Base-by-base conservation (phyloP, 2,113 vertebrate species). In the Corvus hawaiiensis region DNA sequence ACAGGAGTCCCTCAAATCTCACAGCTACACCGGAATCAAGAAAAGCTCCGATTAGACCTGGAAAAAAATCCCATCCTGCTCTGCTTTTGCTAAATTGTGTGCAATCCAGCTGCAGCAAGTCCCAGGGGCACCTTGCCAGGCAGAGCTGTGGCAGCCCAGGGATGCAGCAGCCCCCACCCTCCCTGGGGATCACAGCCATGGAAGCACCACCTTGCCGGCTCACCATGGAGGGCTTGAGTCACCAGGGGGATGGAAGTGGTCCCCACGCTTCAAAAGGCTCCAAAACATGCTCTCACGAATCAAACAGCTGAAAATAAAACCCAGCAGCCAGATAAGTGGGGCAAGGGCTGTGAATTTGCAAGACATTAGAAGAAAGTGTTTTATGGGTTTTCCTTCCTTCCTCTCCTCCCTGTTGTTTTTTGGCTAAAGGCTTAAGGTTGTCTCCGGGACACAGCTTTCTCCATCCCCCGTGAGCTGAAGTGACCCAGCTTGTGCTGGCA, bases 71-170 rank as follows among this genome's bases (percentile, higher is more conserved):
- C 69, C 39, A 32, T 17, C 55, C 35, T 3, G 3, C 26, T 67
- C 39, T 44, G 21, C 1, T 78, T 96, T 59, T 58, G n/a, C 41
- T 28, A 20, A 73, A 15, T 2, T n/a, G 13, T 3, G 1, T 44
- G 26, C 43, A 43, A 16, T 14, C 27, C 26, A 28, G 35, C 73
- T 33, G 43, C 78, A 83, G 59, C 27, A 46, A 30, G 63, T 28
- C 5, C 3, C 72, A 33, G 6, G 10, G 56, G 51, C 8, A 3
- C 11, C 18, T 32, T 18, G 2, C 32, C 76, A 59, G 13, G 24
- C 27, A 16, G 49, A 0, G 1, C 22, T 37, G 51, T 1, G 0
- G 37, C 4, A 8, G 54, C 21, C 17, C 26, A 2, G 6, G 52
- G 51, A 51, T 4, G 23, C 17, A 4, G 72, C 61, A 95, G 35